These are phyloP conservation scores for Catocala nupta DNA, from an alignment of 2,888 invertebrate species.

Conservation along the genomic window DNA sequence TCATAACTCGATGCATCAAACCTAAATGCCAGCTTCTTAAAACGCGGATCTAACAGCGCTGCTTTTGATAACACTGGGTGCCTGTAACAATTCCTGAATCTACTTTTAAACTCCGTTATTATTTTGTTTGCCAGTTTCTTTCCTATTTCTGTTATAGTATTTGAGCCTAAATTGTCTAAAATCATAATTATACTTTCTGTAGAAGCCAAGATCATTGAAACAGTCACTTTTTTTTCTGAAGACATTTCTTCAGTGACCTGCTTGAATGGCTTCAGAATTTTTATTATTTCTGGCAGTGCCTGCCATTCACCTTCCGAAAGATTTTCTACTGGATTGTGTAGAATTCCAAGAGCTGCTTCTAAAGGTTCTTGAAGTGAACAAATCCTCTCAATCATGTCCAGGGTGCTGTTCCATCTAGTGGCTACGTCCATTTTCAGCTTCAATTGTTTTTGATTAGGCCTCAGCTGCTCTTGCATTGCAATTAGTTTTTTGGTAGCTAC, in stretches of 20 bases:
- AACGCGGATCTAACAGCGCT: slow-evolving; percentile 21
- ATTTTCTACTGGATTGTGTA: slow-evolving; percentile 48
- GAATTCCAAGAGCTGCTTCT: slow-evolving; percentile 20
- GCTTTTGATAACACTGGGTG: slow-evolving; percentile 39
- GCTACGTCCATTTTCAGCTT: slow-evolving; percentile 41
- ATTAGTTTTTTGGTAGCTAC: slow-evolving; percentile 43
- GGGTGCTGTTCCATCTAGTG: slow-evolving; percentile 48
- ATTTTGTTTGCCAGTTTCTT: slow-evolving; percentile 17
- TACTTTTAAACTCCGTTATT: slow-evolving; percentile 45
- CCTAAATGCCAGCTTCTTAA: slow-evolving; percentile 48
- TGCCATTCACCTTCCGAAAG: slow-evolving; percentile 44
- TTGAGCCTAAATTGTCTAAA: slow-evolving; percentile 24
- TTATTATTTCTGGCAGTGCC: slow-evolving; percentile 48
- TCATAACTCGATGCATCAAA: slow-evolving; percentile 40
- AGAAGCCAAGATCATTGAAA: slow-evolving; percentile 14
- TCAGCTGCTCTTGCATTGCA: slow-evolving; percentile 39
- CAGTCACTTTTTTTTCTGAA: slow-evolving; percentile 41
- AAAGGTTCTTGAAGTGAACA: slow-evolving; percentile 45
- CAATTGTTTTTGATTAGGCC: slow-evolving; percentile 26
- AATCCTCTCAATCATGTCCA: slow-evolving; percentile 44
- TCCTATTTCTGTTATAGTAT: slow-evolving; percentile 26
- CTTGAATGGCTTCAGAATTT: slow-evolving; percentile 44
- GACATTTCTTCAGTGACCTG: slow-evolving; percentile 35
- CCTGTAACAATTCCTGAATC: slow-evolving; percentile 48
- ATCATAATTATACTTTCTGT: no score